Percentiles rank a stretch among this genome's conserved stretches.
phyloP scores from a whole-genome alignment of 2,797 vertebrate species.

The Orestias chungarensis region DNA sequence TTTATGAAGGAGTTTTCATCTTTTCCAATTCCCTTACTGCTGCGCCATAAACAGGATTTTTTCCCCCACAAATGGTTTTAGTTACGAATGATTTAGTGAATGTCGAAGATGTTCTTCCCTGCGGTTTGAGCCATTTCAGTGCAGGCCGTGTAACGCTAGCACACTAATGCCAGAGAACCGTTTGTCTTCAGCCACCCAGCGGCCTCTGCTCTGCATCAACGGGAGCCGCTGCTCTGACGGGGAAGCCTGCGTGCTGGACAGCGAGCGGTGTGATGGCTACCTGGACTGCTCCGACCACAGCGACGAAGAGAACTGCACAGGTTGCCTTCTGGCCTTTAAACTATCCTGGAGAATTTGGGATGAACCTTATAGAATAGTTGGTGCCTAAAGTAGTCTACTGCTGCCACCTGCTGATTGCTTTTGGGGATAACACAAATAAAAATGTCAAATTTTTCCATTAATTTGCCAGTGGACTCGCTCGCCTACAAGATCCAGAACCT shows the following conservation, averaged over 20 bases:
- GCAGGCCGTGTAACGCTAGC: too few species aligned
- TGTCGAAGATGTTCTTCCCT: too few species aligned
- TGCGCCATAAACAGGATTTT: not conserved
- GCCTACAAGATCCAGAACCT: conserved; percentile 96
- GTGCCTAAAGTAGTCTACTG: conserved; percentile 1
- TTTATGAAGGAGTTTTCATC: not conserved
- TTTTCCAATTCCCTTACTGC: not conserved
- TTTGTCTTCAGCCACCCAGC: conserved; percentile 83
- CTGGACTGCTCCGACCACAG: conserved; percentile 95
- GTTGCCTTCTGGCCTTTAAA: conserved; percentile 72
- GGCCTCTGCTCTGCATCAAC: conserved; percentile 83
- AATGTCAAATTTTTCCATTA: not conserved
- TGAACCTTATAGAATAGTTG: not conserved
- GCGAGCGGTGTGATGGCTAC: conserved; percentile 90
- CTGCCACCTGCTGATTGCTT: conserved; percentile 33
- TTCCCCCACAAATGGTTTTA: not conserved
- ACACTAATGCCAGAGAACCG: not conserved
- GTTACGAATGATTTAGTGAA: not conserved
- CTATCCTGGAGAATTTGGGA: not conserved
- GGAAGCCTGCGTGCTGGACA: conserved; percentile 85
- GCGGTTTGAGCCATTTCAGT: too few species aligned
- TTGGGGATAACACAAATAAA: not conserved
- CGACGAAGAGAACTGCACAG: conserved; percentile 89
- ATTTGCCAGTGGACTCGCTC: conserved; percentile 81
- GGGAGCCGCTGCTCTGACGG: conserved; percentile 87